Conservation (phyloP, 2,113 vertebrate species). For the Zosterops lateralis region DNA sequence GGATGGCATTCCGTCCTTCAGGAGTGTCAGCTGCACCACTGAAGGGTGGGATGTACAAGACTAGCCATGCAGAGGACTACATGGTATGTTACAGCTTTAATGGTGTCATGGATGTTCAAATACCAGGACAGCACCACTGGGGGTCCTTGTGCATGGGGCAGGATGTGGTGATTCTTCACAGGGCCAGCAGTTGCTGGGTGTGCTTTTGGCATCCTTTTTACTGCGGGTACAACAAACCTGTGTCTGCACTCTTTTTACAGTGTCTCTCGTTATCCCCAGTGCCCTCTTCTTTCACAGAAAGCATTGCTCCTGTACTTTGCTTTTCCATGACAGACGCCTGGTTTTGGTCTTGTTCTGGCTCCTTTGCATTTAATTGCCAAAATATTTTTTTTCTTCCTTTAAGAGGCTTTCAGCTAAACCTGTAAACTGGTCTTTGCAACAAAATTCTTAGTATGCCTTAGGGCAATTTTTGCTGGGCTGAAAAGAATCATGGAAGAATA, state of each 20-base stretch:
- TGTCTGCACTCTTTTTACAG: background rate
- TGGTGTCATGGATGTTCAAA: background rate
- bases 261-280: background rate
- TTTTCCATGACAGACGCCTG: background rate
- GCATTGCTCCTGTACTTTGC: background rate
- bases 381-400: background rate
- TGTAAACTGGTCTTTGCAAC: background rate
- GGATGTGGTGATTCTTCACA: background rate
- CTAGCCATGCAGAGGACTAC: background rate
- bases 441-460: background rate
- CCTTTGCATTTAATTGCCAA: background rate
- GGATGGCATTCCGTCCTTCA: rapidly evolving
- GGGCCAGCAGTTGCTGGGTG: background rate
- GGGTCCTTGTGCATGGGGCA: background rate
- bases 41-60: background rate
- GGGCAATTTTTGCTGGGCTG: background rate
- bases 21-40: background rate
- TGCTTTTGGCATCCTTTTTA: background rate
- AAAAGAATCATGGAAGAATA: background rate
- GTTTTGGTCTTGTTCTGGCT: background rate
- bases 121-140: background rate
- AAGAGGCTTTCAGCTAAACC: background rate
- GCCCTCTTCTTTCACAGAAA: background rate
- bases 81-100: background rate
- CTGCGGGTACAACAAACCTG: background rate